These are phyloP conservation scores for Caenorhabditis inopinata DNA, from an alignment of 1,140 invertebrate genomes.

Conservation along the genomic window DNA sequence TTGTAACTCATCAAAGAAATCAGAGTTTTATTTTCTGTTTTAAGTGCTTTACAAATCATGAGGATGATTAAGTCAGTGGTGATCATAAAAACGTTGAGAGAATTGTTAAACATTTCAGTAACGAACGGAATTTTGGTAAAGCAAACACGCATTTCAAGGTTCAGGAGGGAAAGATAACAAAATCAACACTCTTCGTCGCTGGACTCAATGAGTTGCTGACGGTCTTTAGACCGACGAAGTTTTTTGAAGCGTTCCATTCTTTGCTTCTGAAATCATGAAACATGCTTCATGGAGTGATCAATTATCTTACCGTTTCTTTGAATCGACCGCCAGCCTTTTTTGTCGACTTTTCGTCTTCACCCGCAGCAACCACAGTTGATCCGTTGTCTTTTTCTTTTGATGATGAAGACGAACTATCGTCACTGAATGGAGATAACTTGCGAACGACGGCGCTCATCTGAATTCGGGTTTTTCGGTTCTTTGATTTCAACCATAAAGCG, in stretches of 20 bases:
- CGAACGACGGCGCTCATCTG: constrained; percentile 30
- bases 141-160: not conserved
- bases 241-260: constrained; percentile 21
- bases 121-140: not conserved
- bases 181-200: constrained; percentile 2
- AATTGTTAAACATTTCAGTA: not conserved
- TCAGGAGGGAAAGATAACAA: not conserved
- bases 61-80: not conserved
- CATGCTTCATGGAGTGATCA: not conserved
- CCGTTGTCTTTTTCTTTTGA: constrained; percentile 15
- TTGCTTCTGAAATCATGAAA: constrained; percentile 22
- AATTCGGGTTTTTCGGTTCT: not conserved
- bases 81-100: not conserved
- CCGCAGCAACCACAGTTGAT: not conserved
- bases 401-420: constrained; percentile 24
- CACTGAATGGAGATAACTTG: constrained; percentile 29
- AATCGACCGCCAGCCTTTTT: constrained; percentile 2
- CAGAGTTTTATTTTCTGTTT: too few relatives aligned
- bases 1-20: too few relatives aligned
- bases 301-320: constrained; percentile 13
- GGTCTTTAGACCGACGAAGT: constrained; percentile 14
- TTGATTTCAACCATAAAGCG: not conserved
- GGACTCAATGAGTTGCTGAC: constrained; percentile 15
- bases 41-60: too few relatives aligned
- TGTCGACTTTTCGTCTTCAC: not conserved